A percentile compares a stretch with the other conserved stretches of the same genome.
These are phyloP conservation scores for Mixornis gularis DNA, from an alignment of 2,113 vertebrate genomes.

Conservation along the genomic window DNA sequence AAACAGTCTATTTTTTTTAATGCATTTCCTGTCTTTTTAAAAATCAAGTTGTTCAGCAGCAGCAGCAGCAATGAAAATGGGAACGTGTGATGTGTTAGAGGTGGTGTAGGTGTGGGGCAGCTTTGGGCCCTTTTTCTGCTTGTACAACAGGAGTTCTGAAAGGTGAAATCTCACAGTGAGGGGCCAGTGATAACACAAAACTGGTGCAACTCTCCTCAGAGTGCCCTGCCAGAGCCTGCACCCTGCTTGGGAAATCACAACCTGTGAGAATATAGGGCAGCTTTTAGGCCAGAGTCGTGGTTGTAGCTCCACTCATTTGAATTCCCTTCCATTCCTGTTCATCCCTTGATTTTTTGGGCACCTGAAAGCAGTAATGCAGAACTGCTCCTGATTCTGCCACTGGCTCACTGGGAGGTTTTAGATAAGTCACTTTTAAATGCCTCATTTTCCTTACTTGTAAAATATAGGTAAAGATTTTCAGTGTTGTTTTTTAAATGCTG, in stretches of 20 bases:
- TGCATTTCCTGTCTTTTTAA: neutral
- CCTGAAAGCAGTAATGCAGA: neutral
- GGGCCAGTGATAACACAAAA: neutral
- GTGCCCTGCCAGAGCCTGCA: neutral
- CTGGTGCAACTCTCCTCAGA: neutral
- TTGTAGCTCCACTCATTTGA: neutral
- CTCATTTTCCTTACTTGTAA: neutral
- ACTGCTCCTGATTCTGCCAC: neutral
- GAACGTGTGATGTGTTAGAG: neutral
- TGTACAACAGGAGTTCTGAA: neutral
- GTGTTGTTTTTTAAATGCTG: neutral
- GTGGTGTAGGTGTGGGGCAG: neutral
- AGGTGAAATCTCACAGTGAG: neutral
- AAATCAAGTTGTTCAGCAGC: neutral
- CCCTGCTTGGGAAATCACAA: neutral
- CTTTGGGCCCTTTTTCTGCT: neutral
- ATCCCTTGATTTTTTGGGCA: neutral
- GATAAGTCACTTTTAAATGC: neutral
- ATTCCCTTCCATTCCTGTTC: neutral
- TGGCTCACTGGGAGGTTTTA: neutral
- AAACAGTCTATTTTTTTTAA: fast-evolving
- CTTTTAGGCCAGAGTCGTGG: neutral
- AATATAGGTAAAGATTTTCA: neutral
- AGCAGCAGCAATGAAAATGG: neutral
- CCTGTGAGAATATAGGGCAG: fast-evolving